A percentile compares a stretch with the other conserved stretches of the same genome.
Evolutionary conservation across 92 coral and sea anemone genomes (phyloP).

Genomic region (Ricordea florida): DNA sequence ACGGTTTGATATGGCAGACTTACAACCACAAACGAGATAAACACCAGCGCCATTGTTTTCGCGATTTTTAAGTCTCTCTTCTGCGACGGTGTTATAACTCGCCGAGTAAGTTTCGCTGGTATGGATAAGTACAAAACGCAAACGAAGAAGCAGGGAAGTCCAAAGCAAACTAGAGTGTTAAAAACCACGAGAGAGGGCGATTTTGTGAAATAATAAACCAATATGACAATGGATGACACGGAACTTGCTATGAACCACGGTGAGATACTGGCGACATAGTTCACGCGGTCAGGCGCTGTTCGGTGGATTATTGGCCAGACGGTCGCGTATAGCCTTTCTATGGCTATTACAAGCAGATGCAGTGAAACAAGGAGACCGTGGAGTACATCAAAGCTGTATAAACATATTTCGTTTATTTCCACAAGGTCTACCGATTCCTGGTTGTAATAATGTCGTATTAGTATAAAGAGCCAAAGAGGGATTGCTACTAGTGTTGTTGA

Average conservation of each 20-base stretch:
- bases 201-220: constrained; percentile 12
- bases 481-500: neutral
- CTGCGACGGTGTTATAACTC: neutral
- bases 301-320: constrained; percentile 56
- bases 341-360: constrained; percentile 31
- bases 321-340: constrained; percentile 45
- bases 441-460: neutral
- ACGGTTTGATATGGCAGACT: constrained; percentile 21
- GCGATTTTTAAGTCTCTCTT: constrained; percentile 6
- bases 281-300: constrained; percentile 28
- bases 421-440: neutral
- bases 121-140: neutral
- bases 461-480: constrained; percentile 34
- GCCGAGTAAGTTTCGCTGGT: neutral
- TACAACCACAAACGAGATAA: neutral
- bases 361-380: constrained; percentile 36
- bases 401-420: constrained; percentile 11
- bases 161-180: constrained; percentile 1
- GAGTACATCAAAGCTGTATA: constrained; percentile 48
- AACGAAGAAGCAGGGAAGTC: constrained; percentile 6
- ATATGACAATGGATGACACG: neutral
- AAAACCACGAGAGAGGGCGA: constrained; percentile 6
- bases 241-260: constrained; percentile 32
- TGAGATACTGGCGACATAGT: constrained; percentile 16
- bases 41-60: neutral